Percentiles rank a stretch among this genome's conserved stretches.
These are phyloP conservation scores for Sussaba pulchella DNA, from an alignment of 2,888 invertebrate species.

Conservation along the genomic window DNA sequence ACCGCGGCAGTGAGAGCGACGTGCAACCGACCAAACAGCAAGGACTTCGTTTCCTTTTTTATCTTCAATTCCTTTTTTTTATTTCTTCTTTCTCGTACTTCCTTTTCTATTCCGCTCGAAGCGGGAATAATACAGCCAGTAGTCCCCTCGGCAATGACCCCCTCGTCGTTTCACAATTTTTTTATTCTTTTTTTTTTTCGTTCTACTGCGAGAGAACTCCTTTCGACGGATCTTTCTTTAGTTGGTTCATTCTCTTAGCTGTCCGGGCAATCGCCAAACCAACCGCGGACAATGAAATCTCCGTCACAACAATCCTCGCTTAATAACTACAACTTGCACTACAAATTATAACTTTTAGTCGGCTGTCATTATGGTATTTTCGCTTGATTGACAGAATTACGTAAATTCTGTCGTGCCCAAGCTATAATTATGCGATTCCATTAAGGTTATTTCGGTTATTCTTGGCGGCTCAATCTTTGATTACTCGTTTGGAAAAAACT, in stretches of 20 bases:
- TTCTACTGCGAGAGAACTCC: conserved; percentile 30
- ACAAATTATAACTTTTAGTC: conserved; percentile 48
- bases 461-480: too few species aligned
- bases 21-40: conserved; percentile 41
- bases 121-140: conserved; percentile 39
- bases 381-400: too few species aligned
- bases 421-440: too few species aligned
- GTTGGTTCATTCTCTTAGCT: neutral
- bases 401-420: too few species aligned
- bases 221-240: conserved; percentile 13
- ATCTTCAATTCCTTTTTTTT: conserved; percentile 46
- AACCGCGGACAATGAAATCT: conserved; percentile 37
- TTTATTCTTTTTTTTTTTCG: conserved; percentile 44
- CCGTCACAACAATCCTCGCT: conserved; percentile 52
- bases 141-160: conserved; percentile 8
- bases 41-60: conserved; percentile 47
- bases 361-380: conserved; percentile 4
- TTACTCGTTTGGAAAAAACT: too few species aligned
- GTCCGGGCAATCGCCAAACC: conserved; percentile 25
- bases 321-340: conserved; percentile 44
- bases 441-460: too few species aligned
- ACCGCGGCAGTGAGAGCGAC: conserved; percentile 70
- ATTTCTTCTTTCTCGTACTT: conserved; percentile 46
- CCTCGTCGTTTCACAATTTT: conserved; percentile 25
- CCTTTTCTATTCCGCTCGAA: conserved; percentile 47